phyloP scores from a whole-genome alignment of 2,888 invertebrate genomes.

The Eupithecia insigniata region DNA sequence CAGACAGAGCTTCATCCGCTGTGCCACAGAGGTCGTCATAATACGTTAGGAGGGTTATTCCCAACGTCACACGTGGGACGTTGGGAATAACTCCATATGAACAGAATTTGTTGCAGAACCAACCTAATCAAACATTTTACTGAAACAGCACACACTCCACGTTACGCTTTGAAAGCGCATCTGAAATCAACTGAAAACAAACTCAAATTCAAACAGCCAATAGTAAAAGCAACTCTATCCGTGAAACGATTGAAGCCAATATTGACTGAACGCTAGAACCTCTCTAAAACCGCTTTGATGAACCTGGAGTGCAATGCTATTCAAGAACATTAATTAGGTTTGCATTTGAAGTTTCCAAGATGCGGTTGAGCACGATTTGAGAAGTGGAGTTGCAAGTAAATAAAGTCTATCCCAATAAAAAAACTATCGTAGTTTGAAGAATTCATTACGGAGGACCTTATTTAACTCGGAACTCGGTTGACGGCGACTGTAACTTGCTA shows the following conservation, averaged over 20 bases:
- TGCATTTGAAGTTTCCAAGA: conserved; percentile 19
- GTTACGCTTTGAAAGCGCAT: not conserved
- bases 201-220: not conserved
- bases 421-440: no score
- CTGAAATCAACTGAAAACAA: not conserved
- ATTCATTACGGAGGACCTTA: no score
- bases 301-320: conserved; percentile 19
- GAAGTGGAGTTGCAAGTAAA: not conserved
- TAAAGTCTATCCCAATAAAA: no score
- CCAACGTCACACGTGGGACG: no score
- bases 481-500: no score
- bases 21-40: no score
- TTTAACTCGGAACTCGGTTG: no score
- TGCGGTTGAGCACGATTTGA: not conserved
- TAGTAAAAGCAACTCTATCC: conserved; percentile 6
- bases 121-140: not conserved
- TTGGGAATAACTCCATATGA: no score
- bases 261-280: not conserved
- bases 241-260: not conserved
- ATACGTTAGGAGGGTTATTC: no score
- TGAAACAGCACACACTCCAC: not conserved
- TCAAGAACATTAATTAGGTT: conserved; percentile 29
- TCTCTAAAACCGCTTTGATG: conserved; percentile 18
- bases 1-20: no score
- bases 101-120: not conserved